These are phyloP conservation scores for Polia nebulosa DNA, from an alignment of 2,888 invertebrate species.

Conservation along the genomic window DNA sequence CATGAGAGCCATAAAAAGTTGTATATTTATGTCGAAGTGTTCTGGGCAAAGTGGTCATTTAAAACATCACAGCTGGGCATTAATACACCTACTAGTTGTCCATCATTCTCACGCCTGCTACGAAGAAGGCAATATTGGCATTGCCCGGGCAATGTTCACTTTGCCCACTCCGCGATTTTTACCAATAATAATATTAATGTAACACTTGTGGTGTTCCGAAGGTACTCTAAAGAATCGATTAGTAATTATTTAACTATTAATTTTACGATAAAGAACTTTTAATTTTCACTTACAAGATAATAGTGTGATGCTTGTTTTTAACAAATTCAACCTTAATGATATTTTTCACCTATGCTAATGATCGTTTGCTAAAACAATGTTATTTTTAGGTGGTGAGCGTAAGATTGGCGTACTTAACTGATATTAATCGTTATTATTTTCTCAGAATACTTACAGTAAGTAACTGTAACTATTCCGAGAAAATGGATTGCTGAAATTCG, in stretches of 20 bases:
- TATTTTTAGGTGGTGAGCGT: background rate
- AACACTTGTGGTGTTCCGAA: conserved; percentile 26
- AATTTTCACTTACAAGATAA: conserved; percentile 51
- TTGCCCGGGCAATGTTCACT: conserved; percentile 21
- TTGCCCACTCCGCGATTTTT: conserved; percentile 4
- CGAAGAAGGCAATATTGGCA: conserved; percentile 16
- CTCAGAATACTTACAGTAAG: background rate
- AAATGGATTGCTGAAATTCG: background rate
- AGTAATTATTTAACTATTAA: conserved; percentile 45
- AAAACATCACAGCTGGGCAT: conserved; percentile 23
- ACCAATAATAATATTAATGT: conserved; percentile 16
- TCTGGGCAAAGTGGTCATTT: conserved; percentile 9
- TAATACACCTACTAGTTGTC: too few relatives aligned
- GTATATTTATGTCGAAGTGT: conserved; percentile 6
- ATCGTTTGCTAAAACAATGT: conserved; percentile 25
- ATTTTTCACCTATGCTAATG: conserved; percentile 51
- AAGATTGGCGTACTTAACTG: background rate
- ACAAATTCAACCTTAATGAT: conserved; percentile 58
- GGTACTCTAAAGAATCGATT: conserved; percentile 41
- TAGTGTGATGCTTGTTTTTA: conserved; percentile 57
- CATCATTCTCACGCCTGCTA: background rate
- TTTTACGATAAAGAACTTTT: conserved; percentile 21
- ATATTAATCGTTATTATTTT: background rate
- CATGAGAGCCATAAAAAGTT: conserved; percentile 1
- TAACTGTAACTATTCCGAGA: too few relatives aligned